A percentile compares a stretch with the other conserved stretches of the same genome.
Evolutionary conservation across 2,888 invertebrate species (phyloP).

Genomic region (Cremastinae sp.): DNA sequence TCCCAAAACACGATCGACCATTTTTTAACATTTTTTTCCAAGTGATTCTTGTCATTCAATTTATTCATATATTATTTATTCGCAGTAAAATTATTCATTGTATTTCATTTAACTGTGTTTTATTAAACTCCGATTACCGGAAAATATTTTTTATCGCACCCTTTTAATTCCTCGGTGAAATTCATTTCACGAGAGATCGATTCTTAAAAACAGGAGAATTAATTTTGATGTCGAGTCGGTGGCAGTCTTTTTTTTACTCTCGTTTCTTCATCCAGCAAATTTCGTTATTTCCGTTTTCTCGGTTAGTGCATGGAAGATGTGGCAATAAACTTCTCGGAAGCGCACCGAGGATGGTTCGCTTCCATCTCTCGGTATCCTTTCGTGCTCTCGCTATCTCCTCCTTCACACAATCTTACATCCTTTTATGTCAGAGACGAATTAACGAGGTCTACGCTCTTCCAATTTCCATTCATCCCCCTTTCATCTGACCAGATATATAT

Average conservation of each 20-base stretch:
- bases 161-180: no score
- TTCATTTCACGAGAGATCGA: not conserved
- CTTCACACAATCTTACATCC: constrained; percentile 1
- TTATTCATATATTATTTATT: no score
- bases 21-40: no score
- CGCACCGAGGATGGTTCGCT: constrained; percentile 29
- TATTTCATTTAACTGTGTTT: not conserved
- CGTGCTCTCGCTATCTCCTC: constrained; percentile 14
- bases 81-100: no score
- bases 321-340: constrained; percentile 44
- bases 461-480: constrained; percentile 14
- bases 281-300: constrained; percentile 29
- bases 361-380: constrained; percentile 1
- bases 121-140: no score
- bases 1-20: constrained; percentile 17
- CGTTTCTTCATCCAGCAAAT: constrained; percentile 20
- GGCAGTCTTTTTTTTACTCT: not conserved
- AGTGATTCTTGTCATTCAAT: no score
- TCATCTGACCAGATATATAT: not conserved
- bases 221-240: no score
- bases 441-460: constrained; percentile 22
- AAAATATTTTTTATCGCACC: no score
- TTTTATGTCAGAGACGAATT: constrained; percentile 11
- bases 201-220: not conserved
- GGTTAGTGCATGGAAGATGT: constrained; percentile 14